Percentiles rank a stretch among this genome's conserved stretches.
Evolutionary conservation across 1,140 invertebrate genomes (phyloP).

Genomic region (Saccostrea glomerata): DNA sequence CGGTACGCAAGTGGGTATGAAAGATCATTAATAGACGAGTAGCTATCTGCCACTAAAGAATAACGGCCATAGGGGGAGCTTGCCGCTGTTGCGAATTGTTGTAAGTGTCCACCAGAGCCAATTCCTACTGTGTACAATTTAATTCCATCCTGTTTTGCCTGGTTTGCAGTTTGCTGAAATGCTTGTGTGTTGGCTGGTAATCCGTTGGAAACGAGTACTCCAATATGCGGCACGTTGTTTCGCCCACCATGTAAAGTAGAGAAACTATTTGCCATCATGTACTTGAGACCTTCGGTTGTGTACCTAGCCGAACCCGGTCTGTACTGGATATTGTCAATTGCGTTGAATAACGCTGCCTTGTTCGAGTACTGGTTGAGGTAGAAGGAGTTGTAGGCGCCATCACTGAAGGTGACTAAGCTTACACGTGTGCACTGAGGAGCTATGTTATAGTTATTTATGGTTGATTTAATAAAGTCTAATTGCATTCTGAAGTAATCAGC

Average conservation of each 20-base stretch:
- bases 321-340: constrained; percentile 64
- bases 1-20: constrained; percentile 62
- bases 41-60: constrained; percentile 58
- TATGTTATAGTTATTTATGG: constrained; percentile 62
- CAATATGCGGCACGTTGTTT: constrained; percentile 64
- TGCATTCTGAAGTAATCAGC: constrained; percentile 63
- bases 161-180: constrained; percentile 54
- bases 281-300: constrained; percentile 59
- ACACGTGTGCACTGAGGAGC: constrained; percentile 59
- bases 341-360: constrained; percentile 56
- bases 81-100: constrained; percentile 54
- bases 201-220: constrained; percentile 68
- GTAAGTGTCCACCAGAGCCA: constrained; percentile 60
- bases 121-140: constrained; percentile 71
- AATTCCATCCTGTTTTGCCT: constrained; percentile 62
- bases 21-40: constrained; percentile 60
- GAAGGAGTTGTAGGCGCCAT: constrained; percentile 61
- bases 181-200: constrained; percentile 49
- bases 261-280: constrained; percentile 58
- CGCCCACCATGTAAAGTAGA: constrained; percentile 58
- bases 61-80: constrained; percentile 59
- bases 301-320: constrained; percentile 47
- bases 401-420: constrained; percentile 64
- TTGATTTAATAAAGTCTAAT: constrained; percentile 62
- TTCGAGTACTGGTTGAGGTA: constrained; percentile 60